A percentile compares a stretch with the other conserved stretches of the same genome.
Conservation (phyloP, 2,888 invertebrate species). For the Suillia variegata region DNA sequence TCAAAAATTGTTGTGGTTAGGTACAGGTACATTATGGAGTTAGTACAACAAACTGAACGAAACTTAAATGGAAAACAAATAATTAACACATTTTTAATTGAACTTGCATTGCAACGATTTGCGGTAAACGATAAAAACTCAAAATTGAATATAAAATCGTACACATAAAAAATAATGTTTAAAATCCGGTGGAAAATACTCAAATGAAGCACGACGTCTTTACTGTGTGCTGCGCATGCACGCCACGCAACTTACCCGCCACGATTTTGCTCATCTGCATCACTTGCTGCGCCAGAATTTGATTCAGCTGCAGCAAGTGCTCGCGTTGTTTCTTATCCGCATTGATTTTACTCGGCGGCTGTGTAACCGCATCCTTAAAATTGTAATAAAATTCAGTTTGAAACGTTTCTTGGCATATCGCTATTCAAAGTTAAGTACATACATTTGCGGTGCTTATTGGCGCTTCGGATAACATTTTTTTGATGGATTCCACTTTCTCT, state of each 20-base stretch:
- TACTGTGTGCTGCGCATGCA: constrained; percentile 2
- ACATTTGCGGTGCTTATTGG: constrained; percentile 59
- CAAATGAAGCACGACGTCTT: background rate
- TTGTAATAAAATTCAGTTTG: background rate
- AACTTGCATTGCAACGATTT: constrained; percentile 13
- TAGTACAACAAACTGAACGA: constrained; percentile 39
- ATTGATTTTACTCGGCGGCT: constrained; percentile 73
- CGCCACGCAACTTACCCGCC: constrained; percentile 73
- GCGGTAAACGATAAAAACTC: constrained; percentile 14
- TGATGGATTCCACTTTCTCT: constrained; percentile 89
- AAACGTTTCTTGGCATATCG: background rate
- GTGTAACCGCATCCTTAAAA: constrained; percentile 53
- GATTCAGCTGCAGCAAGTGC: constrained; percentile 87
- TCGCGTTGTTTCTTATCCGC: constrained; percentile 88
- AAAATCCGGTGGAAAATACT: background rate
- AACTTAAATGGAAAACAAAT: constrained; percentile 29
- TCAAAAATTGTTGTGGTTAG: too few relatives aligned
- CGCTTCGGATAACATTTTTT: constrained; percentile 85
- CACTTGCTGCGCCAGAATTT: constrained; percentile 90
- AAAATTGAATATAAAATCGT: constrained; percentile 46
- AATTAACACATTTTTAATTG: constrained; percentile 12
- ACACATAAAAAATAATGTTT: constrained; percentile 7
- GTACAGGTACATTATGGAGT: constrained; percentile 36
- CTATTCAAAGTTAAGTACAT: constrained; percentile 30
- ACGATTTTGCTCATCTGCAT: constrained; percentile 95